phyloP scores from a whole-genome alignment of 1,140 invertebrate species.

The Diploscapter pachys region DNA sequence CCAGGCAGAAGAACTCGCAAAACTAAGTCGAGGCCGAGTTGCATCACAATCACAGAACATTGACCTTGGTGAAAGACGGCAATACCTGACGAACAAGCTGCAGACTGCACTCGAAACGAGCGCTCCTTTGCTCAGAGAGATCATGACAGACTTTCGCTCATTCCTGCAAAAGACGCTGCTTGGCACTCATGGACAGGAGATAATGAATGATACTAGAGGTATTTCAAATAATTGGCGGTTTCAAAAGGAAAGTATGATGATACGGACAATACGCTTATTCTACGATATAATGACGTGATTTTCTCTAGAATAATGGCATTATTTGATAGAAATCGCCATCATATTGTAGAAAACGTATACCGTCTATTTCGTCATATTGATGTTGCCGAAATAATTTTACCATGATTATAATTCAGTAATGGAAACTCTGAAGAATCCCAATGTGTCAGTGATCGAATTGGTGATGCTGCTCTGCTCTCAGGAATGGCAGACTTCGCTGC shows the following conservation, averaged over 20 bases:
- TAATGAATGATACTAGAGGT: constrained; percentile 93
- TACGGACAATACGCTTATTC: too few relatives aligned
- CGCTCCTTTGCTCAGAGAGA: constrained; percentile 88
- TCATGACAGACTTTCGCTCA: constrained; percentile 97
- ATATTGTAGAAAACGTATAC: too few relatives aligned
- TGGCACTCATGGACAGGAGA: constrained; percentile 96
- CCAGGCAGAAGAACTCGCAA: constrained; percentile 18
- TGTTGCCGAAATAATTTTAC: background rate
- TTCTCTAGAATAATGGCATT: too few relatives aligned
- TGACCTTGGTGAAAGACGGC: constrained; percentile 40
- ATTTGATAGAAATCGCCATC: too few relatives aligned
- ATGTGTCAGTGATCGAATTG: constrained; percentile 91
- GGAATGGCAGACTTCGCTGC: constrained; percentile 99
- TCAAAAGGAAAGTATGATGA: background rate
- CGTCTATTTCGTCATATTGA: too few relatives aligned
- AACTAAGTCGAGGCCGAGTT: constrained; percentile 5
- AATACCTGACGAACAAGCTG: constrained; percentile 68
- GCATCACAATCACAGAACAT: constrained; percentile 4
- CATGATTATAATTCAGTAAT: constrained; percentile 68
- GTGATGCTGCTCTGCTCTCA: constrained; percentile 98
- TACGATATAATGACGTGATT: too few relatives aligned
- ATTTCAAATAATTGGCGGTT: constrained; percentile 3
- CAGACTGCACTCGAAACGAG: constrained; percentile 92
- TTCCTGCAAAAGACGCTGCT: constrained; percentile 95
- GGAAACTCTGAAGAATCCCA: constrained; percentile 77